Evolutionary conservation across 2,888 invertebrate genomes (phyloP), one percentile per base, ranked within the genome.

Genomic region (Zygothrica quintamaculata): DNA sequence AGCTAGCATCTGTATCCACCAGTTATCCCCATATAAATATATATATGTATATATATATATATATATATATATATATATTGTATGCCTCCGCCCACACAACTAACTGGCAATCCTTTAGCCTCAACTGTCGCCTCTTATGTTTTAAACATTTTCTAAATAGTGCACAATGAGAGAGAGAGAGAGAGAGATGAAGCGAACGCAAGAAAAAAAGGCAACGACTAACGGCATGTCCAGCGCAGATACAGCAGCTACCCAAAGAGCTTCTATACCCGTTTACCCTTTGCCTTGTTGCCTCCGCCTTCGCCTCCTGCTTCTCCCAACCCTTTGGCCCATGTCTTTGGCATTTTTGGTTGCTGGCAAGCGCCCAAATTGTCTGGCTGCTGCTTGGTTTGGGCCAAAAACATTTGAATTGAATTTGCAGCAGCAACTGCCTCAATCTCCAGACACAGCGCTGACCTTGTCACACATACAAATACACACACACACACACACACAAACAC

Each of bases 341-440:
- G 46, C 26, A 11, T 42, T 15, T 13, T 22, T 25, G 7, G 36
- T 77, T 61, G 70, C 76, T 88, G 88, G 85, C 87, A 78, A 65
- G 72, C 80, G 70, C 77, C 89, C 89, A 88, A 89, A 88, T 76
- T 77, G 80, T 87, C 79, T 78, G 50, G 33, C 53, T 53, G 55
- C 39, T 48, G 50, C 37, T 48, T 51, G 66, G 51, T 74, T 65
- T 56, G 71, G 74, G 57, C 58, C 59, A 76, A 65, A 74, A 79
- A 77, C 80, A 85, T 80, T 80, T 81, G 80, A 81, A 81, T 81
- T 86, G 80, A 80, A 81, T 81, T 84, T 86, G 81, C 72, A 67
- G 76, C 62, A 58, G 72, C 57, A 52, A 67, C 74, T 70, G 66
- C 62, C 60, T 80, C 74, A 77, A 80, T 82, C 80, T 73, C 84